Conservation (phyloP, 2,113 vertebrate species). For the Solea senegalensis region DNA sequence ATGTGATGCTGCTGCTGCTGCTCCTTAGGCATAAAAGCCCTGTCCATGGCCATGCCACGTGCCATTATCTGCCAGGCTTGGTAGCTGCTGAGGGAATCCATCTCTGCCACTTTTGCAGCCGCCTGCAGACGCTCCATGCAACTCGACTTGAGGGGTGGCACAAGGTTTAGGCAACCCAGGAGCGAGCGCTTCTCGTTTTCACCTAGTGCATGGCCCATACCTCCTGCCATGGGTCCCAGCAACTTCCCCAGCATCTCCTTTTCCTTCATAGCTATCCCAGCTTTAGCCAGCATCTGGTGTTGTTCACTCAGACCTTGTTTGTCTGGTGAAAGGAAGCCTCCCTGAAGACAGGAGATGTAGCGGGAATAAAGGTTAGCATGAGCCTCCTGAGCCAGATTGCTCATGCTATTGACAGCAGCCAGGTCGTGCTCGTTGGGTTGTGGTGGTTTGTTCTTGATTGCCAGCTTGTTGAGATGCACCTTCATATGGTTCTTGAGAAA, state of each 20-base stretch:
- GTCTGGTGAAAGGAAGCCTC: constrained; percentile 92
- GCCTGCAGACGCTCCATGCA: constrained; percentile 98
- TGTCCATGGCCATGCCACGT: constrained; percentile 95
- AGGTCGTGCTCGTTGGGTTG: constrained; percentile 78
- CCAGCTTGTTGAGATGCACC: constrained; percentile 97
- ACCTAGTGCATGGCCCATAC: constrained; percentile 87
- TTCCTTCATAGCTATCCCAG: constrained; percentile 92
- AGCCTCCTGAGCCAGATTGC: constrained; percentile 92
- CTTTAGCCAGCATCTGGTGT: constrained; percentile 90
- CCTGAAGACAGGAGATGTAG: constrained; percentile 96
- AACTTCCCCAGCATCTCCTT: constrained; percentile 96
- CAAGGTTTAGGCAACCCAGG: constrained; percentile 94
- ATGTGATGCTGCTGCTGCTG: constrained; percentile 83
- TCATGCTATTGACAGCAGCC: constrained; percentile 83
- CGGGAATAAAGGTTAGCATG: constrained; percentile 96
- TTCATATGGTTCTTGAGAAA: constrained; percentile 99
- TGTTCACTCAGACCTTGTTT: constrained; percentile 91
- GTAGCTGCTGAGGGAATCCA: constrained; percentile 98
- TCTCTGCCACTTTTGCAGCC: constrained; percentile 96
- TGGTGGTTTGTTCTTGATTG: constrained; percentile 94
- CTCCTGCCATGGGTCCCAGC: constrained; percentile 87
- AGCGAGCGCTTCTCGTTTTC: constrained; percentile 97
- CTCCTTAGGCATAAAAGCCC: constrained; percentile 95
- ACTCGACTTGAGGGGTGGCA: constrained; percentile 97
- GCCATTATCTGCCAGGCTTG: constrained; percentile 99